Evolutionary conservation across 2,113 vertebrate species (phyloP).

Genomic region (Thermophis baileyi): DNA sequence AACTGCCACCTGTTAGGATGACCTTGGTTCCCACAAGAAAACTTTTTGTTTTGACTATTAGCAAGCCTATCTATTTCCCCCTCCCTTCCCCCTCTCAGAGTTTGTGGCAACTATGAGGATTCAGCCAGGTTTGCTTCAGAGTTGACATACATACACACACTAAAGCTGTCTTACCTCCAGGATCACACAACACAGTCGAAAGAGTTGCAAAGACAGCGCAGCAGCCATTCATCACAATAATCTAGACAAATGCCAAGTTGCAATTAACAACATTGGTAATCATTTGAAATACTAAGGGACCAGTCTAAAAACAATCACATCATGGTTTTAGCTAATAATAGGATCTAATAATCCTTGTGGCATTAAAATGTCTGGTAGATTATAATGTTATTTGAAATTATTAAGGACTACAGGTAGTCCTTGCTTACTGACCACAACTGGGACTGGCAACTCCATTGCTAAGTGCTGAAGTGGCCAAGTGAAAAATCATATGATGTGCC

Average conservation of each 20-base stretch:
- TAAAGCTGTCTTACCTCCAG: slow-evolving; percentile 32
- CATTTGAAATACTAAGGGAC: not conserved
- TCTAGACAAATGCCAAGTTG: slow-evolving; percentile 17
- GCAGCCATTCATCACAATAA: slow-evolving; percentile 48
- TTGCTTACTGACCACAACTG: not conserved
- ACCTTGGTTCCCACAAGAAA: too few relatives aligned
- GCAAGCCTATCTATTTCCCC: too few relatives aligned
- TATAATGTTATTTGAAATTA: not conserved
- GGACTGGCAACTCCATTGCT: not conserved
- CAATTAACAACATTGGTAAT: not conserved
- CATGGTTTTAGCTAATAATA: too few relatives aligned
- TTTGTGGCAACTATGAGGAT: too few relatives aligned
- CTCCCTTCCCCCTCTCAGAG: too few relatives aligned
- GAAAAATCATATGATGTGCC: not conserved
- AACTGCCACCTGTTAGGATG: too few relatives aligned
- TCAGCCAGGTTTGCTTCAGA: too few relatives aligned
- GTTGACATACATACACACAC: not conserved
- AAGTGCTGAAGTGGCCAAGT: not conserved
- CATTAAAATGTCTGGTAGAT: not conserved
- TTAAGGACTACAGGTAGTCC: not conserved
- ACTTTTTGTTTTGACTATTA: too few relatives aligned
- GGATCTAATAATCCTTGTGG: not conserved
- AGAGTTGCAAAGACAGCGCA: slow-evolving; percentile 46
- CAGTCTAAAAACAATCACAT: not conserved
- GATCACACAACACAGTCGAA: slow-evolving; percentile 44